phyloP scores from a whole-genome alignment of 2,797 vertebrate species.

The Smutsia gigantea region DNA sequence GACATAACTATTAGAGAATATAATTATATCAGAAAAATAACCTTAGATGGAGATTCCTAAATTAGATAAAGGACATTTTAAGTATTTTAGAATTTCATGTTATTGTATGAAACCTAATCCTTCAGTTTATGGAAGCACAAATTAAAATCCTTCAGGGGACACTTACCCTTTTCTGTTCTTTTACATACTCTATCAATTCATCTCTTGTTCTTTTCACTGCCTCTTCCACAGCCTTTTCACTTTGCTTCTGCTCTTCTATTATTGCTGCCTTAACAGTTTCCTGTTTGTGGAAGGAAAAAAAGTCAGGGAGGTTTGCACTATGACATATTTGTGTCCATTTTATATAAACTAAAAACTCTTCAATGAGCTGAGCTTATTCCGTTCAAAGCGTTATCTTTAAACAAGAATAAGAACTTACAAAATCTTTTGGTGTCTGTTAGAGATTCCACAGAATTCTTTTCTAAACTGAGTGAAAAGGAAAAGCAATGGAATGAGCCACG shows the following conservation, averaged over 20 bases:
- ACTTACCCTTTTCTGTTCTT: slow-evolving; percentile 89
- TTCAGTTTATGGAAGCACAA: background rate
- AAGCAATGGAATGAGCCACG: slow-evolving; percentile 44
- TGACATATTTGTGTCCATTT: background rate
- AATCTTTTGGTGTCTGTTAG: background rate
- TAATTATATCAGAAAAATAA: background rate
- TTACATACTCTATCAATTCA: slow-evolving; percentile 87
- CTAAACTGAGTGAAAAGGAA: slow-evolving; percentile 40
- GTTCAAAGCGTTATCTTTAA: background rate
- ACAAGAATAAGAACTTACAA: background rate
- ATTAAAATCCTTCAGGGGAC: slow-evolving; percentile 23
- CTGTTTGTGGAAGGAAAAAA: slow-evolving; percentile 69
- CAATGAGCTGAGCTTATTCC: background rate
- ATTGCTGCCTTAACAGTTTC: slow-evolving; percentile 86
- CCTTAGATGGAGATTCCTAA: background rate
- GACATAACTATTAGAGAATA: background rate
- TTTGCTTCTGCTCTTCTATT: slow-evolving; percentile 85
- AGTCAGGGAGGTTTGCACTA: background rate
- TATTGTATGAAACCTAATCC: background rate
- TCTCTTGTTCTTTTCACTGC: slow-evolving; percentile 85
- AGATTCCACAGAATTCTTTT: slow-evolving; percentile 39
- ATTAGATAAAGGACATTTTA: background rate
- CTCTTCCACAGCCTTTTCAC: slow-evolving; percentile 85
- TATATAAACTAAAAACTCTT: background rate
- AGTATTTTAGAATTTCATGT: background rate